Percentiles rank a stretch among this genome's conserved stretches.
These are phyloP conservation scores for Temnothorax ravouxi DNA, from an alignment of 2,888 invertebrate species.

Conservation along the genomic window DNA sequence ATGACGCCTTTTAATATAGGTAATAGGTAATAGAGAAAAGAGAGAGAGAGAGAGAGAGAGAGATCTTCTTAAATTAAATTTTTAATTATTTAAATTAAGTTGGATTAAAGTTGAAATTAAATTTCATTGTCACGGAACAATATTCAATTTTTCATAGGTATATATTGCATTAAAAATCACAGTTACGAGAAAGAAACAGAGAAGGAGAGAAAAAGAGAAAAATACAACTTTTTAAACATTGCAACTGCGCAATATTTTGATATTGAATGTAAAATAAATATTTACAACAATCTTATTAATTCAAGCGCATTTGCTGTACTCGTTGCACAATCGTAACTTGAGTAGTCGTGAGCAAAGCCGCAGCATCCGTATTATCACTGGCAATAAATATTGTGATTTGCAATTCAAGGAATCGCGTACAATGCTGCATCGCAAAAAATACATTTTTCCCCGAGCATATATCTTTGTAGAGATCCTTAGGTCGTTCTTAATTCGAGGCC, in stretches of 20 bases:
- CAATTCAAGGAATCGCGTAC: not conserved
- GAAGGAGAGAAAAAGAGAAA: not conserved
- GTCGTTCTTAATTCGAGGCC: constrained; percentile 56
- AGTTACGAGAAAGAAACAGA: constrained; percentile 12
- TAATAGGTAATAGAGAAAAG: not conserved
- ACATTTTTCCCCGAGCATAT: not conserved
- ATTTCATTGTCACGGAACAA: not conserved
- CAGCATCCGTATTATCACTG: not conserved
- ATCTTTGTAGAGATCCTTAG: not conserved
- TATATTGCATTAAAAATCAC: constrained; percentile 37
- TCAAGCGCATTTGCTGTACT: constrained; percentile 4
- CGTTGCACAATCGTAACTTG: constrained; percentile 14
- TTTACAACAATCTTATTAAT: not conserved
- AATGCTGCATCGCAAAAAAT: constrained; percentile 13
- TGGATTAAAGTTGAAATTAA: not conserved
- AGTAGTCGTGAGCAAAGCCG: constrained; percentile 33
- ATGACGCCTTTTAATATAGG: not conserved
- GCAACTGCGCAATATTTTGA: not conserved
- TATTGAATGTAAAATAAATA: constrained; percentile 8
- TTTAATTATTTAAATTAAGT: not conserved
- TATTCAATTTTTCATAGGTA: not conserved
- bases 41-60: too few relatives aligned
- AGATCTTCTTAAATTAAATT: not conserved
- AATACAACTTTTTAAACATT: constrained; percentile 8
- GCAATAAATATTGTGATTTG: constrained; percentile 9